Conservation (phyloP, 2,888 invertebrate genomes). For the Agrenia bidenticulata region DNA sequence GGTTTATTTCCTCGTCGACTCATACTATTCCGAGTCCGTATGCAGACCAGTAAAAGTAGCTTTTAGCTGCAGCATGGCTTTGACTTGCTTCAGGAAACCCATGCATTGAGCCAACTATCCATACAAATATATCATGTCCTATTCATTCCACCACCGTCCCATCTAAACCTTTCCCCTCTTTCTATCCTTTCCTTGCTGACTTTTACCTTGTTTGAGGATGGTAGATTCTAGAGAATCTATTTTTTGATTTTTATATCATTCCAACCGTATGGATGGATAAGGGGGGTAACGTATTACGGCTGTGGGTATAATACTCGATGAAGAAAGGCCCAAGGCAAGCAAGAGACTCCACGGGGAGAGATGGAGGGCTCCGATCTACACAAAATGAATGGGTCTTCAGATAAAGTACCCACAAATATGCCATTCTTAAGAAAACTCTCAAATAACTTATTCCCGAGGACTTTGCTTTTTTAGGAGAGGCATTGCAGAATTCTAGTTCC, state of each 20-base stretch:
- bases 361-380: conserved; percentile 13
- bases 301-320: neutral
- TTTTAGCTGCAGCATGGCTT: too few species aligned
- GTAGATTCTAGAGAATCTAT: too few species aligned
- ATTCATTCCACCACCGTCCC: conserved; percentile 6
- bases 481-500: neutral
- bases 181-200: neutral
- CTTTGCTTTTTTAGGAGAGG: neutral
- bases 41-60: too few species aligned
- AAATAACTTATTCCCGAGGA: conserved; percentile 2
- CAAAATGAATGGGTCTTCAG: conserved; percentile 34
- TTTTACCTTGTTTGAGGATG: neutral
- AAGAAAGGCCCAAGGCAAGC: neutral
- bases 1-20: too few species aligned
- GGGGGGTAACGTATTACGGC: neutral
- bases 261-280: neutral
- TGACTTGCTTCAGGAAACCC: conserved; percentile 8
- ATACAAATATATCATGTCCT: conserved; percentile 17
- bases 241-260: too few species aligned
- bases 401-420: conserved; percentile 43
- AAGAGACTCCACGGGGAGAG: conserved; percentile 12
- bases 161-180: conserved; percentile 1
- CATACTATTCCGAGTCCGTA: too few species aligned
- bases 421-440: conserved; percentile 11
- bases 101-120: conserved; percentile 2